Evolutionary conservation across 2,888 invertebrate genomes (phyloP).

Genomic region (Dugesia japonica): DNA sequence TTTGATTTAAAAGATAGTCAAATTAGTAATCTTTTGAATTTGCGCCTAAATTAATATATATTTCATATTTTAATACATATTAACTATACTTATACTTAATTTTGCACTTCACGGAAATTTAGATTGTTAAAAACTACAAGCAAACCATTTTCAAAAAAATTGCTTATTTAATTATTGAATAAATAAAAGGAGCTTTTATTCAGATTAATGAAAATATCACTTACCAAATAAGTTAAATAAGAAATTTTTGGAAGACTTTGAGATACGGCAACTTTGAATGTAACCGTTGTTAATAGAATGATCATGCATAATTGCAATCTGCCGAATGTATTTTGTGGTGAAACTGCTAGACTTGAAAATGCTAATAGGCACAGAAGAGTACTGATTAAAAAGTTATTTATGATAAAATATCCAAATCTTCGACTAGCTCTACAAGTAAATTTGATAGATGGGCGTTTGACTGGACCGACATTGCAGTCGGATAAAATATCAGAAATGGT

Average conservation of each 20-base stretch:
- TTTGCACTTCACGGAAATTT: no score
- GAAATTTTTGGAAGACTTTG: slow-evolving; percentile 32
- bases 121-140: no score
- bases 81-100: no score
- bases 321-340: slow-evolving; percentile 1
- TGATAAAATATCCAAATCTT: slow-evolving; percentile 30
- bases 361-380: not conserved
- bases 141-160: no score
- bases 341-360: slow-evolving; percentile 12
- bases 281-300: slow-evolving; percentile 25
- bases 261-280: slow-evolving; percentile 28
- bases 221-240: slow-evolving; percentile 30
- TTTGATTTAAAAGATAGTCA: no score
- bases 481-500: slow-evolving; percentile 11
- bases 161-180: no score
- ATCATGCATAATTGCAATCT: slow-evolving; percentile 23
- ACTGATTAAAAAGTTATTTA: slow-evolving; percentile 28
- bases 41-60: no score
- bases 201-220: not conserved
- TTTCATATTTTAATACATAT: no score
- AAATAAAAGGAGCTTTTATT: no score
- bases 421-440: slow-evolving; percentile 28
- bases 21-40: no score
- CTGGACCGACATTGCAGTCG: slow-evolving; percentile 24
- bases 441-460: slow-evolving; percentile 1